Percentiles rank a stretch among this genome's conserved stretches.
Evolutionary conservation across 2,888 invertebrate species (phyloP).

Genomic region (Spilosoma lubricipeda): DNA sequence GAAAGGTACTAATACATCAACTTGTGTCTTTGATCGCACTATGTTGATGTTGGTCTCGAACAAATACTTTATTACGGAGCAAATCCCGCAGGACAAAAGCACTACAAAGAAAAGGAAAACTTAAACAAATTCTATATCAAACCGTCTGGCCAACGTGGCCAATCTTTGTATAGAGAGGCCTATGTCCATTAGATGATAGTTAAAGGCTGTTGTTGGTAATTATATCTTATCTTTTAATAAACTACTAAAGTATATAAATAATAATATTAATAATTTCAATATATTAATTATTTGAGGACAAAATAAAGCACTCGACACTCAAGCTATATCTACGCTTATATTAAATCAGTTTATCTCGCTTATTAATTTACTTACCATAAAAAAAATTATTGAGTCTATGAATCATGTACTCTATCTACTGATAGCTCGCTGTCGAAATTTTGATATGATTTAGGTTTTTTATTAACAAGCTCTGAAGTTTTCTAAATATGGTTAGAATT

Average conservation of each 20-base stretch:
- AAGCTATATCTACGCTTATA: conserved; percentile 66
- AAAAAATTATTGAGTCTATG: conserved; percentile 50
- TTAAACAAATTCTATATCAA: too few species aligned
- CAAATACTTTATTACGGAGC: too few species aligned
- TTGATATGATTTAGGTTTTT: background rate
- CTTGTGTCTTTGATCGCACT: too few species aligned
- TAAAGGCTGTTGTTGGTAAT: too few species aligned
- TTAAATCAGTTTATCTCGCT: conserved; percentile 68
- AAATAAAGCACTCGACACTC: conserved; percentile 28
- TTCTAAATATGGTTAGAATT: too few species aligned
- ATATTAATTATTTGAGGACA: conserved; percentile 28
- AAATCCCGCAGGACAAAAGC: too few species aligned
- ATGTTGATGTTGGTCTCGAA: too few species aligned
- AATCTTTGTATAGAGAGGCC: too few species aligned
- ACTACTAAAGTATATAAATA: background rate
- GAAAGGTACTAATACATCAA: too few species aligned
- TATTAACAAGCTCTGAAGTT: background rate
- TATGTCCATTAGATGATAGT: too few species aligned
- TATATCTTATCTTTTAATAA: background rate
- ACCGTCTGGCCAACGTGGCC: too few species aligned
- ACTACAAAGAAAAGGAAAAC: too few species aligned
- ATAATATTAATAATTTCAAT: conserved; percentile 14
- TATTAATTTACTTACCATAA: conserved; percentile 73
- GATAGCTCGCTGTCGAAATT: background rate
- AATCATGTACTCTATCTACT: conserved; percentile 8